Base-by-base conservation (phyloP, 2,888 invertebrate species). In the Bruchidius siliquastri region DNA sequence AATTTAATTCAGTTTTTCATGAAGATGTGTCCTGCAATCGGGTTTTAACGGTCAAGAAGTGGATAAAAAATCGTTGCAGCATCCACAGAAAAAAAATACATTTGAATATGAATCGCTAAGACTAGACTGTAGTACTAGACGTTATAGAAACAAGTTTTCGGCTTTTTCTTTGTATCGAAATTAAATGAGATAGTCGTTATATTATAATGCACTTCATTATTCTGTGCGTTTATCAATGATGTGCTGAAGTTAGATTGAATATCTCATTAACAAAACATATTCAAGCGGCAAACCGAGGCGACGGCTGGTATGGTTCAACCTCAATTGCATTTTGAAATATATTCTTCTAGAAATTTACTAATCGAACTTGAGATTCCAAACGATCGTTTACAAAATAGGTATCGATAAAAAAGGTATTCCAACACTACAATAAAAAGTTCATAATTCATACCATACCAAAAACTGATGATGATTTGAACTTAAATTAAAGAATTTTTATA, bases 41-140 rank as follows among this genome's bases (percentile, higher is more conserved):
- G 73, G 73, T 49, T 73, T 73, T 73, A 73, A 73, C 73, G 70
- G 73, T 71, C 71, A 68, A 26, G 70, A 66, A 67, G 68, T 32
- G 68, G 32, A 71, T 73, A 68, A 73, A 71, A 70, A 71, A 32
- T 21, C 70, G 71, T 22, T 20, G 49, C 73, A 73, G 73, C 73
- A 70, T 73, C 73, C 73, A 68, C 22, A 67, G 73, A 70, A 49
- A 73, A 72, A 70, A 73, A 70, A 49, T n/a, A 67, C 69, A 73
- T 73, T 73, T 67, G 68, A 70, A 72, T 72, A 72, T 22, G 32
- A 49, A 32, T 13, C 49, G n/a, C 21, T 26, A n/a, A 21, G 69
- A 22, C 69, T 72, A 72, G 72, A 69, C 72, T 68, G 72, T 67
- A 26, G 68, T 26, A 8, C 72, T 72, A 30, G 70, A 72, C 68